These are phyloP conservation scores for Mastacembelus armatus DNA, from an alignment of 2,797 vertebrate species.

Conservation along the genomic window DNA sequence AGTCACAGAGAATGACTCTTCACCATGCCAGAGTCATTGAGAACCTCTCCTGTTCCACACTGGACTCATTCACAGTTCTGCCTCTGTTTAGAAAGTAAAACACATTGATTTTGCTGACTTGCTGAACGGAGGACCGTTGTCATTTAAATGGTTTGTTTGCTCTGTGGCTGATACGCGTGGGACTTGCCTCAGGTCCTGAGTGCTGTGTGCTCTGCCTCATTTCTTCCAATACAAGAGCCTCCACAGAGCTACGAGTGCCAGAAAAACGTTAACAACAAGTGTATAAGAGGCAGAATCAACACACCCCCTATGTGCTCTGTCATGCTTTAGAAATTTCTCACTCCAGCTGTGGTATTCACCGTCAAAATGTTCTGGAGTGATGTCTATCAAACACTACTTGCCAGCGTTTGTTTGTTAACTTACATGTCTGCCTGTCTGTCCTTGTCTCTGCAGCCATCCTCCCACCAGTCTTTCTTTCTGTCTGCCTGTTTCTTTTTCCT, in stretches of 20 bases:
- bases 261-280: conserved; percentile 42
- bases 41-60: conserved; percentile 37
- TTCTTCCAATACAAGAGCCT: conserved; percentile 58
- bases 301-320: conserved; percentile 23
- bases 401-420: conserved; percentile 51
- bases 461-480: conserved; percentile 56
- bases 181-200: conserved; percentile 54
- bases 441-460: conserved; percentile 52
- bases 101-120: conserved; percentile 58
- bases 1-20: conserved; percentile 50
- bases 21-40: conserved; percentile 49
- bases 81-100: conserved; percentile 43
- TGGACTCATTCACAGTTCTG: conserved; percentile 51
- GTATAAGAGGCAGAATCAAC: conserved; percentile 35
- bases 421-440: conserved; percentile 57
- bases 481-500: conserved; percentile 47
- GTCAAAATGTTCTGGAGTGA: conserved; percentile 50
- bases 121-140: conserved; percentile 42
- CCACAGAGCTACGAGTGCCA: conserved; percentile 26
- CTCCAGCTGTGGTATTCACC: conserved; percentile 31
- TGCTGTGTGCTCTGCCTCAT: conserved; percentile 46
- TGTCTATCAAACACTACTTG: conserved; percentile 38
- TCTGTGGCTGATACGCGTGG: conserved; percentile 36
- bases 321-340: conserved; percentile 9
- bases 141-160: conserved; percentile 66